phyloP scores from a whole-genome alignment of 2,797 vertebrate genomes.

The Anableps anableps region DNA sequence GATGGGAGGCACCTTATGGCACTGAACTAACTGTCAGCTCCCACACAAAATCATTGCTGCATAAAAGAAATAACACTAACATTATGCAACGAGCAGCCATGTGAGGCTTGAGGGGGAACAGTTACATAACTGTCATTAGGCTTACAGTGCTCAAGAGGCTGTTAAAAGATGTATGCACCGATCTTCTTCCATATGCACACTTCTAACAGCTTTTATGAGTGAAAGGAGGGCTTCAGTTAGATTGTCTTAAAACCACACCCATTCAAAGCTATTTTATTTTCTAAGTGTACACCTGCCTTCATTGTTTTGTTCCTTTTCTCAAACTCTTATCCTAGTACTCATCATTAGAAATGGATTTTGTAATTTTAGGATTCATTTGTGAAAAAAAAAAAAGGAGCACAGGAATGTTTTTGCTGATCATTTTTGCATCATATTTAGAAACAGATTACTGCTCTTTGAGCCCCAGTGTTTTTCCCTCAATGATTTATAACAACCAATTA shows the following conservation, averaged over 20 bases:
- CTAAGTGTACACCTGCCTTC: background rate
- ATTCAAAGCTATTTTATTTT: background rate
- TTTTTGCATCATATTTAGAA: conserved; percentile 47
- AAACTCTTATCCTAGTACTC: background rate
- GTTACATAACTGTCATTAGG: conserved; percentile 73
- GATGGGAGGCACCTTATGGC: conserved; percentile 1
- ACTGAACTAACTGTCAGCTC: conserved; percentile 1
- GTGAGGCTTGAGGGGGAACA: conserved; percentile 54
- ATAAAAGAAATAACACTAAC: conserved; percentile 44
- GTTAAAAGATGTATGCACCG: conserved; percentile 67
- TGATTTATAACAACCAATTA: conserved; percentile 75
- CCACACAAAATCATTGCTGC: conserved; percentile 23
- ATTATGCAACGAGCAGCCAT: conserved; percentile 60
- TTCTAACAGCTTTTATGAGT: conserved; percentile 1
- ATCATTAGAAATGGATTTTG: background rate
- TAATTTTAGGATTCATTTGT: background rate
- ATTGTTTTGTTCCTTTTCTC: background rate
- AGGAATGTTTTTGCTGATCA: background rate
- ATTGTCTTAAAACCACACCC: conserved; percentile 7
- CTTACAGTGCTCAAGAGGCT: conserved; percentile 50
- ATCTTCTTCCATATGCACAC: conserved; percentile 48
- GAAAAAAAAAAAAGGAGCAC: conserved; percentile 1
- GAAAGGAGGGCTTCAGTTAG: background rate
- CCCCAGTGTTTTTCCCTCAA: conserved; percentile 62
- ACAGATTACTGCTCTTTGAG: conserved; percentile 60